Percentiles rank a stretch among this genome's conserved stretches.
These are phyloP conservation scores for Pristionchus maxplancki DNA, from an alignment of 2,888 invertebrate species.

Conservation along the genomic window DNA sequence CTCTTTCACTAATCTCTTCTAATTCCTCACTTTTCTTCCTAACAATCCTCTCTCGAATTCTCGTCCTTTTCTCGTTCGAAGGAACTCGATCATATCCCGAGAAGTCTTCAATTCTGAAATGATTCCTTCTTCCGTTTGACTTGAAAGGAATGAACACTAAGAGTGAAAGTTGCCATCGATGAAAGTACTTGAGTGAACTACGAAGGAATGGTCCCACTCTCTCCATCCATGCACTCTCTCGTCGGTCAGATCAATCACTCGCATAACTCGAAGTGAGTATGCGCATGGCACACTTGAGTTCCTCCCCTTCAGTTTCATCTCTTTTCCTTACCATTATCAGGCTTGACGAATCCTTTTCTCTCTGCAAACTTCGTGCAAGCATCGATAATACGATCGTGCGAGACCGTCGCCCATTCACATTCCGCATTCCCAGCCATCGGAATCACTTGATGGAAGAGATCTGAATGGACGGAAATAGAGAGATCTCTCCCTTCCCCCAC, in stretches of 20 bases:
- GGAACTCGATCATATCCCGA: conserved; percentile 59
- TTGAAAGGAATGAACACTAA: background rate
- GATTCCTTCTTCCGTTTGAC: background rate
- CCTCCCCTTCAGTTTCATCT: background rate
- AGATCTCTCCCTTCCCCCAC: conserved; percentile 46
- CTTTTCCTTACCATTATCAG: conserved; percentile 44
- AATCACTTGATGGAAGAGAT: conserved; percentile 71
- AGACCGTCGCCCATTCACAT: conserved; percentile 69
- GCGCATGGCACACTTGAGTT: background rate
- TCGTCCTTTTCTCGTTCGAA: conserved; percentile 60
- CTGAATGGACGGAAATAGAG: conserved; percentile 54
- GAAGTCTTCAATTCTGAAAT: conserved; percentile 48
- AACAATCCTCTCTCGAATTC: conserved; percentile 65
- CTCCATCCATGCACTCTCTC: background rate
- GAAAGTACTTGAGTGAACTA: background rate
- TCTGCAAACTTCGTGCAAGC: conserved; percentile 63
- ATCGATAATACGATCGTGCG: conserved; percentile 57
- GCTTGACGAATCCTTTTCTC: conserved; percentile 59
- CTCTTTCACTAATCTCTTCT: conserved; percentile 8
- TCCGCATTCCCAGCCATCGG: conserved; percentile 71
- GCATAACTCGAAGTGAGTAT: background rate
- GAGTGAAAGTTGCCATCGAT: conserved; percentile 14
- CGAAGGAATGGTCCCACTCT: background rate
- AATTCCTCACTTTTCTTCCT: conserved; percentile 56
- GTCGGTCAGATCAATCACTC: background rate